These are phyloP conservation scores for Hydrophis major DNA, from an alignment of 2,797 vertebrate genomes.

Conservation along the genomic window DNA sequence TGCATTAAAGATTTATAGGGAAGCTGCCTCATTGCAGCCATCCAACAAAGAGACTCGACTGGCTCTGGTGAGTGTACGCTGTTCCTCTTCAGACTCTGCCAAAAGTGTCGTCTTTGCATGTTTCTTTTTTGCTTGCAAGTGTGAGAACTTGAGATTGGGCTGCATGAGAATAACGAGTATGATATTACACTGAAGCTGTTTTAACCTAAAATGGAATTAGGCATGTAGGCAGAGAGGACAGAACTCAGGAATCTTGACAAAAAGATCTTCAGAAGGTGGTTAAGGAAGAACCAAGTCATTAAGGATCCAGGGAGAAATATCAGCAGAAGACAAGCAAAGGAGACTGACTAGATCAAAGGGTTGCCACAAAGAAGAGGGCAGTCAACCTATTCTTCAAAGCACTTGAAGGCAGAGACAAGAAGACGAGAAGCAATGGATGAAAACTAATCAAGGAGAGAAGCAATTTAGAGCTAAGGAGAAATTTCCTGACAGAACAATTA, in stretches of 20 bases:
- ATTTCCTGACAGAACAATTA: neutral
- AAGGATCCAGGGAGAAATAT: neutral
- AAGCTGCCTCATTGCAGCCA: constrained; percentile 82
- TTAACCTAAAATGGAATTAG: neutral
- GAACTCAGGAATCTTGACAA: neutral
- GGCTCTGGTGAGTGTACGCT: constrained; percentile 80
- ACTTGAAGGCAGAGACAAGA: neutral
- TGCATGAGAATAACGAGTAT: neutral
- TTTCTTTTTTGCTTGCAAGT: neutral
- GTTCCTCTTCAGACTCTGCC: neutral
- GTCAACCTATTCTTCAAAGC: neutral
- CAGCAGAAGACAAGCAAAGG: neutral
- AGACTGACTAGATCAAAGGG: neutral
- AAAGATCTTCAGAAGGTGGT: neutral
- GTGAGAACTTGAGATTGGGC: neutral
- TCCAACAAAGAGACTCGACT: constrained; percentile 83
- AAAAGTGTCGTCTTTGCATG: neutral
- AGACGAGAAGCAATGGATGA: neutral
- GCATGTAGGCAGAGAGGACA: neutral
- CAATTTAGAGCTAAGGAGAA: neutral
- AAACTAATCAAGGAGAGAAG: neutral
- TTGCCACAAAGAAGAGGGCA: neutral
- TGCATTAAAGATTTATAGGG: constrained; percentile 86
- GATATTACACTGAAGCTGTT: neutral
- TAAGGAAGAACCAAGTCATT: neutral